Base-by-base conservation (phyloP, 2,113 vertebrate species). In the Steatornis caripensis region DNA sequence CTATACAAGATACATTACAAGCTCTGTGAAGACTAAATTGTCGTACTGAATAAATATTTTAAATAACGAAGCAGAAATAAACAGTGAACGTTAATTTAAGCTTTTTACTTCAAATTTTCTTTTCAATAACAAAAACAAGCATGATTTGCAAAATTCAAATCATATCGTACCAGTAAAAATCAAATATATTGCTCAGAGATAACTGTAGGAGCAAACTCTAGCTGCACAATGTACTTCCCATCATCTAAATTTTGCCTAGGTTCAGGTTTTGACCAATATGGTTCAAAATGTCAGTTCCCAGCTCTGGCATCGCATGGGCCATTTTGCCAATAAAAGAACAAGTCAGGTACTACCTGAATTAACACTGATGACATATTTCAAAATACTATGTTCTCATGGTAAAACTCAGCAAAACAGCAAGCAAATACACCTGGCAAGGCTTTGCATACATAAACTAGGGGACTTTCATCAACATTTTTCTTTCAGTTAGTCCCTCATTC, bases 1-100 rank as follows among this genome's bases (percentile, higher is more conserved):
- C 89, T 85, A 65, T 91, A 90, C 66, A 78, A 91, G 90, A 57
- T 39, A 11, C 91, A 94, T 60, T 96, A 87, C 32, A 94, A 93
- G 65, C 89, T 97, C 76, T 94, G 26, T 93, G 87, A 97, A 93
- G 66, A 85, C 87, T 84, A 95, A 97, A 96, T 81, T 88, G 32
- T 69, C 54, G 53, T 89, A 88, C 69, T 91, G 85, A 97, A 95
- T 92, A 94, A 87, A 80, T 66, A 90, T 27, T 89, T 93, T 80
- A 91, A 74, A 92, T 93, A 91, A 96, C 69, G 64, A 97, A 97
- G 68, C 87, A 93, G 83, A 96, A 97, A 49, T 93, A 91, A 97
- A 86, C 37, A 82, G 14, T 84, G 54, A 80, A 48, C 3, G 13
- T 87, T 66, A 76, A 79, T 92, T 93, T 92, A 85, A 87, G 48